A percentile compares a stretch with the other conserved stretches of the same genome.
Evolutionary conservation across 2,797 vertebrate genomes (phyloP).

Genomic region (Epinephelus malabaricus): DNA sequence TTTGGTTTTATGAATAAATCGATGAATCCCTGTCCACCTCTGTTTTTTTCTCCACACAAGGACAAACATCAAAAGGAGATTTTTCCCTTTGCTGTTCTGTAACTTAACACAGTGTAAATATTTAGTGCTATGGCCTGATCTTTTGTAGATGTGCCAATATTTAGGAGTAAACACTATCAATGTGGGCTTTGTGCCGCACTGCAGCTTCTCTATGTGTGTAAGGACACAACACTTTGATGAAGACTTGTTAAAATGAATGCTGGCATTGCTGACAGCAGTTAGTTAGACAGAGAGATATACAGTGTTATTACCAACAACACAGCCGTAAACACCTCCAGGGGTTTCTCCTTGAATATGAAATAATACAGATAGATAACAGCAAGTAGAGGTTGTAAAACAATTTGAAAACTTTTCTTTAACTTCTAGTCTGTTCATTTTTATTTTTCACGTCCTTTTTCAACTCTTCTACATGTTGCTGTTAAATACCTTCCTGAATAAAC

Average conservation of each 20-base stretch:
- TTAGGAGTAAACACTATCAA: constrained; percentile 50
- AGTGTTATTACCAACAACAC: background rate
- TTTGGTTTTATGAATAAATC: background rate
- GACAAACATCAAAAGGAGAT: constrained; percentile 4
- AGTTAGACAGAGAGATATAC: background rate
- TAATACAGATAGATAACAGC: background rate
- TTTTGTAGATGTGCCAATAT: constrained; percentile 45
- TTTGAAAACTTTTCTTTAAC: background rate
- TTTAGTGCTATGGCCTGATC: constrained; percentile 38
- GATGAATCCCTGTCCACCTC: background rate
- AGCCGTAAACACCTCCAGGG: background rate
- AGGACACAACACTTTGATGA: constrained; percentile 1
- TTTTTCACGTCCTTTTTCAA: background rate
- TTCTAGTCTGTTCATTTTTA: background rate
- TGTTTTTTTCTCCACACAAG: background rate
- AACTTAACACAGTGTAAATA: constrained; percentile 40
- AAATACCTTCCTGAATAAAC: background rate
- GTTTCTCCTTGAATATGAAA: background rate
- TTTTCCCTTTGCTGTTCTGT: constrained; percentile 2
- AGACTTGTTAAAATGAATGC: background rate
- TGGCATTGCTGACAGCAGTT: background rate
- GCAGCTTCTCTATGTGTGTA: background rate
- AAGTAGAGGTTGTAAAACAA: background rate
- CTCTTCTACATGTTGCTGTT: background rate
- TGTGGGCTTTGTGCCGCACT: constrained; percentile 19